A percentile compares a stretch with the other conserved stretches of the same genome.
These are phyloP conservation scores for Macropus fuliginosus DNA, from an alignment of 2,797 vertebrate species.

Conservation along the genomic window DNA sequence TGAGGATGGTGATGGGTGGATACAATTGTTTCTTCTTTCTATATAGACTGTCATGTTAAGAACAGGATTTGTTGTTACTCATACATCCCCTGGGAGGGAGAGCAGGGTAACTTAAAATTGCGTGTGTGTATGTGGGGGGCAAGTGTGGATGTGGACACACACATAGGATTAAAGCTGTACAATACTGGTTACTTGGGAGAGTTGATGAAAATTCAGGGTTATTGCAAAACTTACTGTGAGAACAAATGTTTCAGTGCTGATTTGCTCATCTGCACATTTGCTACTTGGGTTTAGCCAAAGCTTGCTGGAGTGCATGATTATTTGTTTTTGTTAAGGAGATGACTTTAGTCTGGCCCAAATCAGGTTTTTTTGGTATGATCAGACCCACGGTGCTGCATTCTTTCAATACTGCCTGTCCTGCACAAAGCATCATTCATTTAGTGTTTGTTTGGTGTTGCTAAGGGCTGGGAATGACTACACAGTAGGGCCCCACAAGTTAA, in stretches of 20 bases:
- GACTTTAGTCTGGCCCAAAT: not conserved
- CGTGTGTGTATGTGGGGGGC: too few relatives aligned
- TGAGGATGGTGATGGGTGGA: not conserved
- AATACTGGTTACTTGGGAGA: not conserved
- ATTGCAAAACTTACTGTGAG: not conserved
- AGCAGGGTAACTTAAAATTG: not conserved
- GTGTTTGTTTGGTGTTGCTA: slow-evolving; percentile 15
- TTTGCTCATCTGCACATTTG: not conserved
- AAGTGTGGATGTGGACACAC: not conserved
- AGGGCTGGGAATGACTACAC: not conserved
- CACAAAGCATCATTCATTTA: not conserved
- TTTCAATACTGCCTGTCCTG: not conserved
- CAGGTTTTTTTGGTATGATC: not conserved
- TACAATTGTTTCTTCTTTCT: not conserved
- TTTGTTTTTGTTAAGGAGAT: not conserved
- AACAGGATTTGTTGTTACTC: not conserved
- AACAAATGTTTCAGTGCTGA: not conserved
- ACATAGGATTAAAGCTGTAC: not conserved
- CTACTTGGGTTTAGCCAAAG: not conserved
- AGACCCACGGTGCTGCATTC: not conserved
- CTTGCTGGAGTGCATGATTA: accelerated
- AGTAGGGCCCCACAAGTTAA: not conserved
- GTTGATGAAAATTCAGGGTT: not conserved
- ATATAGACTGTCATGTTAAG: not conserved
- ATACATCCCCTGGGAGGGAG: not conserved